Conservation (phyloP, 1,140 invertebrate genomes). For the Rhynchophorus ferrugineus region DNA sequence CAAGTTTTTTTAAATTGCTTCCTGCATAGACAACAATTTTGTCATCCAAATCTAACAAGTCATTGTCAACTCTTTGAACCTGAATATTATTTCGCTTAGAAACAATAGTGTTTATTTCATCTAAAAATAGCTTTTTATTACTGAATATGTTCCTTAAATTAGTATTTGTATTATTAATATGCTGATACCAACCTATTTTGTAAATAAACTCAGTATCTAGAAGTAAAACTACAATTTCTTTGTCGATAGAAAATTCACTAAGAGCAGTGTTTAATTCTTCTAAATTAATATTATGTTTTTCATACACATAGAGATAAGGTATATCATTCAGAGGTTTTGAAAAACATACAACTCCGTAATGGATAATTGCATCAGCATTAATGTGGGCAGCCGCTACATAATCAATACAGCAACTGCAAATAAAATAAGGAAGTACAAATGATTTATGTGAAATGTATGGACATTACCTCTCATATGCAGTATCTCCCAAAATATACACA, state of each 20-base stretch:
- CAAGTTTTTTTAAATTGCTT: slow-evolving; percentile 29
- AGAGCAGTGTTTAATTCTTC: slow-evolving; percentile 16
- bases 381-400: slow-evolving; percentile 83
- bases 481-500: slow-evolving; percentile 49
- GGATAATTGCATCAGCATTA: slow-evolving; percentile 75
- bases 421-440: slow-evolving; percentile 1
- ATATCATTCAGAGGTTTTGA: slow-evolving; percentile 60
- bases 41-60: slow-evolving; percentile 12
- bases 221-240: slow-evolving; percentile 20
- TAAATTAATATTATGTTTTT: slow-evolving; percentile 50
- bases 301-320: slow-evolving; percentile 66
- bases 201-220: slow-evolving; percentile 30
- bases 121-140: slow-evolving; percentile 14
- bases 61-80: slow-evolving; percentile 29
- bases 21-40: slow-evolving; percentile 29
- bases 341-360: slow-evolving; percentile 86
- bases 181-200: slow-evolving; percentile 19
- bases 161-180: slow-evolving; percentile 5
- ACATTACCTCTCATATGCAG: slow-evolving; percentile 78
- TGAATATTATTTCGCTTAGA: slow-evolving; percentile 35
- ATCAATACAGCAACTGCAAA: slow-evolving; percentile 83
- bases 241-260: slow-evolving; percentile 9
- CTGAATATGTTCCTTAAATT: neutral
- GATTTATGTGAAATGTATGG: neutral
- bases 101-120: slow-evolving; percentile 31